Percentiles rank a stretch among this genome's conserved stretches.
phyloP scores from a whole-genome alignment of 2,888 invertebrate species.

The Strigamia maritima region DNA sequence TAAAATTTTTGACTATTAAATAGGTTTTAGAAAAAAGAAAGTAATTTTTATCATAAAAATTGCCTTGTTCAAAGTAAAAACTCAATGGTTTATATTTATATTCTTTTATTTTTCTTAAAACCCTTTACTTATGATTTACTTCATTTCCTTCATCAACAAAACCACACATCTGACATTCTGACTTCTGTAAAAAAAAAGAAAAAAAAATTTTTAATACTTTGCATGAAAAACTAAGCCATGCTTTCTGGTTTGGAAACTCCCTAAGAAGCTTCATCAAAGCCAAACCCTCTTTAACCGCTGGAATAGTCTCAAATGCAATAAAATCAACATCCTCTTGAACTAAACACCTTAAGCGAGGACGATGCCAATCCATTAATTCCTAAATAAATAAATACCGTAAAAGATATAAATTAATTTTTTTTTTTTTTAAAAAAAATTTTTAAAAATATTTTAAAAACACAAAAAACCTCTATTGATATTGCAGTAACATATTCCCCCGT shows the following conservation, averaged over 20 bases:
- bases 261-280: constrained; percentile 74
- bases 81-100: too few relatives aligned
- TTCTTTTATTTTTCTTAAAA: background rate
- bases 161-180: too few relatives aligned
- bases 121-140: too few relatives aligned
- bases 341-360: constrained; percentile 71
- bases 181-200: too few relatives aligned
- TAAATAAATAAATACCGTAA: too few relatives aligned
- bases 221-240: constrained; percentile 86
- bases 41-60: too few relatives aligned
- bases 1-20: too few relatives aligned
- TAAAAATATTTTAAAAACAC: background rate
- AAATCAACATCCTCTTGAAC: constrained; percentile 77
- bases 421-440: background rate
- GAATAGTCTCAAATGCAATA: constrained; percentile 88
- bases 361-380: constrained; percentile 78
- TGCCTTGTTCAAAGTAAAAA: too few relatives aligned
- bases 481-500: constrained; percentile 63
- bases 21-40: too few relatives aligned
- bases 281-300: constrained; percentile 77
- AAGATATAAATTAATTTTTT: too few relatives aligned
- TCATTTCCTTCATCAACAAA: too few relatives aligned
- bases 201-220: constrained; percentile 58
- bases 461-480: constrained; percentile 46
- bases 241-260: constrained; percentile 72